Base-by-base conservation (phyloP, 2,113 vertebrate genomes). In the Ceuthmochares aereus region DNA sequence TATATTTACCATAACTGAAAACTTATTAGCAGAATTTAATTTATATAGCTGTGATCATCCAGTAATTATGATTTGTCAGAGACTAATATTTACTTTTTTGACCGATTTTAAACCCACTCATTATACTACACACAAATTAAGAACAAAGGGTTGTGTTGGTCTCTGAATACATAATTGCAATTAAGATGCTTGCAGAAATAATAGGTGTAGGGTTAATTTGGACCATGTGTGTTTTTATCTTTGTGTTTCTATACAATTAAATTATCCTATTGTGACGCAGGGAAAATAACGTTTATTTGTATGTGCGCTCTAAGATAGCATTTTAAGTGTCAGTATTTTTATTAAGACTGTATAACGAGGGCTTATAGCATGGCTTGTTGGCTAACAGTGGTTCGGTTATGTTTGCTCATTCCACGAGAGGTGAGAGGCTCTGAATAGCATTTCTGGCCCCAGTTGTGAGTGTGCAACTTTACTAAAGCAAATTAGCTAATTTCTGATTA, bases 51-150 rank as follows among this genome's bases (percentile, higher is more conserved):
- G 1, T 79, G 89, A 62, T 80, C 91, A 59, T 26, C 49, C n/a
- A 1, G 1, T 82, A 93, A 89, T 94, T 91, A 20, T 2, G 20
- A 73, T 92, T 89, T 91, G 78, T 89, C 89, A 66, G 78, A 80
- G 54, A 32, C 51, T 91, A 85, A 91, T 92, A 87, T 84, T 96
- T 89, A 72, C 77, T 82, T 87, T 91, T 89, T 89, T 78, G 37
- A 80, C 77, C 85, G 40, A 47, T 97, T 93, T 73, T 51, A 91
- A 94, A 14, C 22, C 77, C 74, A 32, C 92, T 84, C 58, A 47
- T 89, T 89, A 69, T 25, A 8, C 34, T 34, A 36, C 62, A 27
- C 40, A 23, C 30, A 32, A 87, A 91, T 93, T 40, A 82, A 84
- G 66, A 83, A 54, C 66, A 64, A 76, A 94, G 55, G 5, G 3